Base-by-base conservation (phyloP, 37 sponge, comb jelly and placozoan genomes). In the Lycopodina hypogea region DNA sequence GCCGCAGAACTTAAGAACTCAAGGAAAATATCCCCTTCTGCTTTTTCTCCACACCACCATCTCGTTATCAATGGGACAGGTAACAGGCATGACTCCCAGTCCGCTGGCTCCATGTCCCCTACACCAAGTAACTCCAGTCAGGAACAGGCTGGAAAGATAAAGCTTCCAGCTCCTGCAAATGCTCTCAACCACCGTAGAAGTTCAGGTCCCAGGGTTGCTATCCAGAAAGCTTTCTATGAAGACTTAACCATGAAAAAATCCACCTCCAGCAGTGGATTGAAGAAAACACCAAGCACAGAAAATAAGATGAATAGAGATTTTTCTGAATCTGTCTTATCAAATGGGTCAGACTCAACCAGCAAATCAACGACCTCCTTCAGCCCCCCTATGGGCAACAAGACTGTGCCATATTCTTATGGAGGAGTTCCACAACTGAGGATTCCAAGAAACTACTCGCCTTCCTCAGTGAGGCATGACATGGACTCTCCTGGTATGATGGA, bases 41-140 rank as follows among this genome's bases (percentile, higher is more conserved):
- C 35, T 32, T 26, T 58, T 28, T 50, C 73, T 4, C 28, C 75
- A 37, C 29, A 56, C 28, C 75, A 52, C 11, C 37, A 70, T 48
- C 39, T 70, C 23, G 48, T 22, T 11, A 19, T 70, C 48, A 4
- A 41, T 55, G 74, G 74, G 29, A 57, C 14, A 9, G 70, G 23
- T 48, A 42, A 73, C 11, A 28, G 3, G 56, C 74, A 35, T 1
- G 56, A 73, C 56, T 32, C 2, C 37, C 74, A 33, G 1, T 33
- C 15, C 55, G 18, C 7, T 9, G 35, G 19, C 57, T 12, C 14
- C 56, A 29, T 7, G 35, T 19, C 33, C 18, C 42, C 69, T 23
- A 69, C 75, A 15, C 75, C 59, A 3, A 75, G 72, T n/a, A 21
- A 41, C 72, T 72, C 72, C 30, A 72, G 50, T n/a, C 52, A 72